phyloP scores from a whole-genome alignment of 2,797 vertebrate species.

The Pangasius larnaudii region DNA sequence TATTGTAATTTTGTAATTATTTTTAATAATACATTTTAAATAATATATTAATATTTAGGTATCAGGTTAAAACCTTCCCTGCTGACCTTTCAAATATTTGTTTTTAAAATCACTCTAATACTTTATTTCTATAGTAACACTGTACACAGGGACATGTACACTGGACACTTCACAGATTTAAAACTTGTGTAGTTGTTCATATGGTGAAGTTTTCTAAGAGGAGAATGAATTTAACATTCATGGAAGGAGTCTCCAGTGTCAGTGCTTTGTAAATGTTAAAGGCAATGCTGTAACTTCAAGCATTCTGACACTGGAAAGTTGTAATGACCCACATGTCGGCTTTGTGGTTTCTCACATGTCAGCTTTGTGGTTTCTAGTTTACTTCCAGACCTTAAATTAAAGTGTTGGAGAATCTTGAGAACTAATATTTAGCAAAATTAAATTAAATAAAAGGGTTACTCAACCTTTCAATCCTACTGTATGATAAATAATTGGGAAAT shows the following conservation, averaged over 20 bases:
- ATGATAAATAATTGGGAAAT: not conserved
- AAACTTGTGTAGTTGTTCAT: not conserved
- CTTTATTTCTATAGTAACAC: not conserved
- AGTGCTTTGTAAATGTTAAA: not conserved
- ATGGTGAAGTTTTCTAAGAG: not conserved
- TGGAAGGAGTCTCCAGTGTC: not conserved
- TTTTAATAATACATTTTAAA: not conserved
- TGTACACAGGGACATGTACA: too few species aligned
- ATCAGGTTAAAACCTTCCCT: not conserved
- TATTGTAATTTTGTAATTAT: not conserved
- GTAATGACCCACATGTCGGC: not conserved
- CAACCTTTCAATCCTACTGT: not conserved
- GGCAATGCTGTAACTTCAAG: not conserved
- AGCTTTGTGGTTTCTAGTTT: not conserved
- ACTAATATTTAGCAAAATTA: not conserved
- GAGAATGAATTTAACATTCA: not conserved
- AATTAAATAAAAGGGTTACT: not conserved
- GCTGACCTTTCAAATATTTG: too few species aligned
- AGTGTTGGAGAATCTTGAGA: not conserved
- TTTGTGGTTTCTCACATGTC: not conserved
- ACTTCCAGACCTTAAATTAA: not conserved
- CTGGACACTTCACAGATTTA: not conserved
- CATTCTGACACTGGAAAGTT: not conserved
- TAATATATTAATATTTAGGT: not conserved
- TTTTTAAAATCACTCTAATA: not conserved